These are phyloP conservation scores for Herpetotheres cachinnans DNA, from an alignment of 2,113 vertebrate species.

Conservation along the genomic window DNA sequence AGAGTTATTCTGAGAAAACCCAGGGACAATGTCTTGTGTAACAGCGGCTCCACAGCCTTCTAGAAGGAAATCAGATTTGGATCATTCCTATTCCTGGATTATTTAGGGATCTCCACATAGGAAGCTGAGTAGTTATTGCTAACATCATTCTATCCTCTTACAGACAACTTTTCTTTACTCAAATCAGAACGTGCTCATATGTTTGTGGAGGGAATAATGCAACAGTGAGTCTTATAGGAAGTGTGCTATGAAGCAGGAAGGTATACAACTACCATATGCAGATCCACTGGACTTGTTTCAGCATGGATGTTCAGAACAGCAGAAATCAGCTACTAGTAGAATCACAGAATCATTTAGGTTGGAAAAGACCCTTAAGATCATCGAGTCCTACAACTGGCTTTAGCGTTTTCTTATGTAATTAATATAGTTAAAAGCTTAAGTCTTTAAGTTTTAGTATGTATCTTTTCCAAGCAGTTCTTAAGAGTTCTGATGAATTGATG, in stretches of 20 bases:
- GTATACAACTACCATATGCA: background rate
- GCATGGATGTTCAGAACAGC: background rate
- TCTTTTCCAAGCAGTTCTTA: background rate
- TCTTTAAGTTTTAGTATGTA: background rate
- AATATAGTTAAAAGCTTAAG: background rate
- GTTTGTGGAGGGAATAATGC: background rate
- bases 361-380: background rate
- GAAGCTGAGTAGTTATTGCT: background rate
- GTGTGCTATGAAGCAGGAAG: background rate
- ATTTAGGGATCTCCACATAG: background rate
- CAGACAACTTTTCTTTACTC: background rate
- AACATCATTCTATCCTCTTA: background rate
- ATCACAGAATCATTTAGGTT: background rate
- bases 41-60: background rate
- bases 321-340: background rate
- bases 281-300: background rate
- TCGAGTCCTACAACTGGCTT: background rate
- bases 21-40: background rate
- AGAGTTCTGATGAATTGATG: background rate
- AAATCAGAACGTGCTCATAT: accelerated
- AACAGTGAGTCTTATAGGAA: background rate
- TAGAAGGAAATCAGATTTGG: background rate
- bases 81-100: background rate
- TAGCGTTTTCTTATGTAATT: background rate
- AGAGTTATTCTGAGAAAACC: background rate